Percentiles rank a stretch among this genome's conserved stretches.
These are phyloP conservation scores for Psephotus haematonotus DNA, from an alignment of 2,113 vertebrate species.

Conservation along the genomic window DNA sequence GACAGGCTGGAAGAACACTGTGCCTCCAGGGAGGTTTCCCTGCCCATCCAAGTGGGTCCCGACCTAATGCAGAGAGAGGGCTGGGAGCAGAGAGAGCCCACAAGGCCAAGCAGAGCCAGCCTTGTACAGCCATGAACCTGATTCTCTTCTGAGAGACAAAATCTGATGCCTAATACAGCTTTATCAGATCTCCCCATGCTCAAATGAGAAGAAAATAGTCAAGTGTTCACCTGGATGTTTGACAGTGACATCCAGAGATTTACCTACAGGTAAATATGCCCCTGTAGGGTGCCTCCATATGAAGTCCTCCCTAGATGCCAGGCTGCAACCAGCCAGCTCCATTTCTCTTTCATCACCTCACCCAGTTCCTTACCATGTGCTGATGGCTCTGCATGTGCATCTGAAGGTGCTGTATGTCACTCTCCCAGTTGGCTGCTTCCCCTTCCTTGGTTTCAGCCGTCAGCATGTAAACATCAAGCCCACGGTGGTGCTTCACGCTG, in stretches of 20 bases:
- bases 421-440: constrained; percentile 65
- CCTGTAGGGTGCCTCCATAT: accelerated
- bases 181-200: not conserved
- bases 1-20: not conserved
- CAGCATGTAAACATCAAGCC: constrained; percentile 84
- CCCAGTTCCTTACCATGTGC: constrained; percentile 67
- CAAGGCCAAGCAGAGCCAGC: not conserved
- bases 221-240: not conserved
- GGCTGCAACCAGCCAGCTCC: not conserved
- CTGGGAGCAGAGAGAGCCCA: not conserved
- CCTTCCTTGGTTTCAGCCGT: constrained; percentile 74
- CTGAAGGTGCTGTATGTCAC: constrained; percentile 74
- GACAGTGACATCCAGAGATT: not conserved
- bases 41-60: accelerated
- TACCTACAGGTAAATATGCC: accelerated
- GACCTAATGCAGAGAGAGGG: not conserved
- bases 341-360: not conserved
- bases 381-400: constrained; percentile 73
- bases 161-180: not conserved
- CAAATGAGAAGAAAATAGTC: not conserved
- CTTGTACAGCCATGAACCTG: not conserved
- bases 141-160: not conserved
- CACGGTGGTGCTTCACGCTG: constrained; percentile 81
- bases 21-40: not conserved
- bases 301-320: not conserved